These are phyloP conservation scores for Morone saxatilis DNA, from an alignment of 2,113 vertebrate genomes.

Conservation along the genomic window DNA sequence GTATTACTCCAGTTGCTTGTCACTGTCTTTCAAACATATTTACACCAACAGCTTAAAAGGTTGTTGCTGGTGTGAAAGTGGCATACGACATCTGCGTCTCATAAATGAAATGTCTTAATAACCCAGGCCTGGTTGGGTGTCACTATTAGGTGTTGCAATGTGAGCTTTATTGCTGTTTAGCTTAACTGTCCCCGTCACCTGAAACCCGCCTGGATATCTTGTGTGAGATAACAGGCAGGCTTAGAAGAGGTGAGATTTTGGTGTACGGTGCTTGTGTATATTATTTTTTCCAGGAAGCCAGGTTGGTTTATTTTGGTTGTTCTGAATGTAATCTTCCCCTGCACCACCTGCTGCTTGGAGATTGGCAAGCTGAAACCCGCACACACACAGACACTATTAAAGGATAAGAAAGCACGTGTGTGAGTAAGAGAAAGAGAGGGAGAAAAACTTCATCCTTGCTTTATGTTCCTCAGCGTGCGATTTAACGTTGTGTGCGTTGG, in stretches of 20 bases:
- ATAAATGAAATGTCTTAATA: conserved; percentile 55
- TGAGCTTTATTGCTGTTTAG: conserved; percentile 61
- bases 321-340: conserved; percentile 64
- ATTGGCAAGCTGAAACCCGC: conserved; percentile 53
- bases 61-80: conserved; percentile 37
- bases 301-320: conserved; percentile 68
- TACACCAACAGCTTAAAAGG: conserved; percentile 27
- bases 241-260: conserved; percentile 23
- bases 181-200: conserved; percentile 57
- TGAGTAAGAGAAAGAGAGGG: background rate
- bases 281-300: conserved; percentile 51
- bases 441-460: conserved; percentile 13
- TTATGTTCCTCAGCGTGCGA: conserved; percentile 2
- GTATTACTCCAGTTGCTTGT: background rate
- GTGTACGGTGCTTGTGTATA: background rate
- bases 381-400: conserved; percentile 21
- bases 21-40: conserved; percentile 16
- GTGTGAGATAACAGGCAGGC: conserved; percentile 36
- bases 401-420: conserved; percentile 5
- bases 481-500: conserved; percentile 27
- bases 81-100: conserved; percentile 29
- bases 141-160: conserved; percentile 37
- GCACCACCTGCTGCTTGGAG: conserved; percentile 63
- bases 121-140: conserved; percentile 38
- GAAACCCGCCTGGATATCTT: conserved; percentile 40